phyloP scores from a whole-genome alignment of 2,888 invertebrate genomes.

The Scaptomyza parva region DNA sequence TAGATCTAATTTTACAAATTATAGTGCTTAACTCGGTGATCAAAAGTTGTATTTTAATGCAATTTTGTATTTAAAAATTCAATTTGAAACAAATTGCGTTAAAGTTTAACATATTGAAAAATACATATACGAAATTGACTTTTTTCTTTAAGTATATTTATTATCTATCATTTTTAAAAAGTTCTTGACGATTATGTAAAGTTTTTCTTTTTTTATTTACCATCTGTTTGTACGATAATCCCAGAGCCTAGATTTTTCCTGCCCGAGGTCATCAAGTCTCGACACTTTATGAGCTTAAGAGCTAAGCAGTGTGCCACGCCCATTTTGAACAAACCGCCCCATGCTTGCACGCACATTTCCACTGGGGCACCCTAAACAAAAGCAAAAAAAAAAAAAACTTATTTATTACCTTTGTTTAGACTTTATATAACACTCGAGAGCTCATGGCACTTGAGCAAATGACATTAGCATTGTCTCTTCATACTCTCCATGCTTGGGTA shows the following conservation, averaged over 20 bases:
- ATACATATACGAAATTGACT: too few relatives aligned
- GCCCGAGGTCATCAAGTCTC: conserved; percentile 33
- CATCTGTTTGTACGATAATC: conserved; percentile 15
- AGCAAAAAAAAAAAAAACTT: conserved; percentile 51
- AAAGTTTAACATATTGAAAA: background rate
- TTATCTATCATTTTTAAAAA: background rate
- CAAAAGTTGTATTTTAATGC: too few relatives aligned
- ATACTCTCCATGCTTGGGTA: conserved; percentile 18
- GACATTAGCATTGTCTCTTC: conserved; percentile 68
- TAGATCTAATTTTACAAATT: conserved; percentile 10
- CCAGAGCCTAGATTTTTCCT: conserved; percentile 5
- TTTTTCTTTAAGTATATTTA: too few relatives aligned
- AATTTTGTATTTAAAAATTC: too few relatives aligned
- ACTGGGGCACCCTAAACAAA: conserved; percentile 46
- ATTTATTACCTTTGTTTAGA: conserved; percentile 79
- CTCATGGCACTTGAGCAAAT: conserved; percentile 70
- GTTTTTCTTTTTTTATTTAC: conserved; percentile 6
- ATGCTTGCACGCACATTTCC: conserved; percentile 6
- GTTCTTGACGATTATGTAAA: background rate
- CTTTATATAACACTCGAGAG: conserved; percentile 72
- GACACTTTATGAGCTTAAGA: conserved; percentile 49
- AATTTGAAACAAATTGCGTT: too few relatives aligned
- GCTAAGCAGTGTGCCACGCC: conserved; percentile 40
- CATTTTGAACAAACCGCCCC: conserved; percentile 20
- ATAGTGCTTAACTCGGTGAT: background rate